Conservation (phyloP, 1,140 invertebrate genomes). For the Listronotus bonariensis region DNA sequence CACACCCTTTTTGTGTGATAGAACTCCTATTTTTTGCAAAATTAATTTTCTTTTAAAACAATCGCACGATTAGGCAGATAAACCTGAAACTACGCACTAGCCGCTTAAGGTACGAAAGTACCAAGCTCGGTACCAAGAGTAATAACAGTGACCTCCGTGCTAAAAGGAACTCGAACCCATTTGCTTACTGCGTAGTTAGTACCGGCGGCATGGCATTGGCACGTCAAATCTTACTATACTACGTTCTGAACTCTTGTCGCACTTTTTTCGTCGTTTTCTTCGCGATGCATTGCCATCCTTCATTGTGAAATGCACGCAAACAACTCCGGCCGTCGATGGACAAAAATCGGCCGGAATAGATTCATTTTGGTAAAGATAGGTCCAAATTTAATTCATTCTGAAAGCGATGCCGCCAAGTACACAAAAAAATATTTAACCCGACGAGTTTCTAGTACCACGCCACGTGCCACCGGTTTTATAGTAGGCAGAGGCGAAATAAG, state of each 20-base stretch:
- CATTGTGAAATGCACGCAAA: constrained; percentile 19
- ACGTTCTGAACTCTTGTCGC: constrained; percentile 13
- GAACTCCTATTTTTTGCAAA: too few species aligned
- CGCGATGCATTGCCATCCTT: constrained; percentile 20
- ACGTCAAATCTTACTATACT: constrained; percentile 22
- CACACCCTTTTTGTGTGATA: too few species aligned
- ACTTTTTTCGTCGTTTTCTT: constrained; percentile 16
- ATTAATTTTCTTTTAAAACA: too few species aligned
- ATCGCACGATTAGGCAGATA: too few species aligned
- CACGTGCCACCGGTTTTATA: too few species aligned
- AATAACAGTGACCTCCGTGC: constrained; percentile 19
- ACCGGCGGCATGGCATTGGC: constrained; percentile 21
- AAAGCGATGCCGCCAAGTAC: too few species aligned
- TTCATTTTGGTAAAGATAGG: too few species aligned
- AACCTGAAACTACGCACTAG: neutral
- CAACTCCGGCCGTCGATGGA: constrained; percentile 2
- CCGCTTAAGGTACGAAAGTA: constrained; percentile 15
- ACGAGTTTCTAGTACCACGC: too few species aligned
- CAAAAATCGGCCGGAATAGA: constrained; percentile 5
- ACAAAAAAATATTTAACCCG: too few species aligned
- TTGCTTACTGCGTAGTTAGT: constrained; percentile 24
- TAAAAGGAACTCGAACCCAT: constrained; percentile 23
- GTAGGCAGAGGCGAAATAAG: too few species aligned
- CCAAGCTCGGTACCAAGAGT: too few species aligned
- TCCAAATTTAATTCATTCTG: too few species aligned